Evolutionary conservation across 2,113 vertebrate species (phyloP), one percentile per base, ranked within the genome.

Genomic region (Hypanus sabinus): DNA sequence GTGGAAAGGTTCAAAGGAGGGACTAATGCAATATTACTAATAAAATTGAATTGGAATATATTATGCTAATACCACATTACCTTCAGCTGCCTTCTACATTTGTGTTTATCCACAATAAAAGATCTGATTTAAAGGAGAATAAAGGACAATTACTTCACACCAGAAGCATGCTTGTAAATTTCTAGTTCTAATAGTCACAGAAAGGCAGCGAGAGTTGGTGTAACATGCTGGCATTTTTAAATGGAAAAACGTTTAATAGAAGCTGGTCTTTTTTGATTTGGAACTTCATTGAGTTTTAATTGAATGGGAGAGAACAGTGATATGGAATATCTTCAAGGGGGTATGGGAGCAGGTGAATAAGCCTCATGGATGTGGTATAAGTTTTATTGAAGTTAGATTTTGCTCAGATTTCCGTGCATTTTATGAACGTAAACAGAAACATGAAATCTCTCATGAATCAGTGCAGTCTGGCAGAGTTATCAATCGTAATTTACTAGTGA

Each of bases 31-130:
- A 93, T 93, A 93, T 93, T 73, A 55, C 68, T 75, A 75, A 46
- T 75, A 93, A 55, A 93, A 93, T 93, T 93, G 68, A 75, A 93
- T 93, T 36, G 60, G 91, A 93, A 93, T 75, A 93, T 68, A 73
- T 93, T 93, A 93, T 93, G 91, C 70, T 93, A 73, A 93, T 73
- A 73, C 11, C 55, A 38, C 73, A 68, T 93, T 36, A 93, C 91
- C 36, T 93, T 93, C 70, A 93, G 91, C 68, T 73, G 91, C 68
- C 91, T 75, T 93, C 36, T 20, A 73, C 10, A 1, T 73, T 93
- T 93, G 36, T 38, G 71, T 46, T 93, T 36, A 27, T 73, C 36
- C 20, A 91, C 88, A 93, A 8, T 71, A 71, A 46, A 30, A 11
- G 3, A 93, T 18, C 14, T 18, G 12, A 70, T 46, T 36, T 46